Base-by-base conservation (phyloP, 92 coral and sea anemone genomes). In the Meandrina meandrites region DNA sequence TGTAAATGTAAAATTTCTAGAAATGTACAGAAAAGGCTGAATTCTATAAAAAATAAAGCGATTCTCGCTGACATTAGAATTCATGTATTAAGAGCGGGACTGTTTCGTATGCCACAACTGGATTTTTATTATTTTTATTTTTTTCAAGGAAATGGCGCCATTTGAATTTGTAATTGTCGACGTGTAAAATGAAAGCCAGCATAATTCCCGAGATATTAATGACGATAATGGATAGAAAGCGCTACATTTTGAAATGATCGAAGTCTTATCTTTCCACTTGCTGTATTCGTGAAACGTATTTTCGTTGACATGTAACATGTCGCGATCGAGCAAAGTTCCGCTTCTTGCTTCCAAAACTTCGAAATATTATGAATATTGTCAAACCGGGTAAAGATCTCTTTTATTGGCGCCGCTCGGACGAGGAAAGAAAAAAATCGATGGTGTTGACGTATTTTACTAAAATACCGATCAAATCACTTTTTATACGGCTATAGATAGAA, bases 321-420 rank as follows among this genome's bases (percentile, higher is more conserved):
- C 18, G 13, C 71, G 15, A 27, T 66, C 4, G 35, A 27, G 34
- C 14, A 12, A 14, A 66, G 17, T 50, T 48, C 81, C 5, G n/a
- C 12, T 1, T 27, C 62, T 27, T 77, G 62, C 28, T 48, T 31
- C 1, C 31, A 60, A 57, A 19, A 57, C n/a, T 24, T 54, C 11
- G 80, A 76, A 10, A 76, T 76, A 8, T 7, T 76, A 21, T 19
- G 32, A 77, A 53, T 53, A 77, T 50, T 77, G 62, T 21, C 79
- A 45, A 50, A n/a, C 37, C 54, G 42, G 79, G 56, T 8, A 42
- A 40, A 9, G 32, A 31, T 5, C 28, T 60, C 32, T 66, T 13
- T 11, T 27, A 2, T 66, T 24, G 15, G 70, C 70, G 30, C 70
- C 70, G 16, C 13, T 64, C 14, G 71, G 31, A 10, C 0, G 32